Base-by-base conservation (phyloP, 2,888 invertebrate species). In the Ormyrus rosae region DNA sequence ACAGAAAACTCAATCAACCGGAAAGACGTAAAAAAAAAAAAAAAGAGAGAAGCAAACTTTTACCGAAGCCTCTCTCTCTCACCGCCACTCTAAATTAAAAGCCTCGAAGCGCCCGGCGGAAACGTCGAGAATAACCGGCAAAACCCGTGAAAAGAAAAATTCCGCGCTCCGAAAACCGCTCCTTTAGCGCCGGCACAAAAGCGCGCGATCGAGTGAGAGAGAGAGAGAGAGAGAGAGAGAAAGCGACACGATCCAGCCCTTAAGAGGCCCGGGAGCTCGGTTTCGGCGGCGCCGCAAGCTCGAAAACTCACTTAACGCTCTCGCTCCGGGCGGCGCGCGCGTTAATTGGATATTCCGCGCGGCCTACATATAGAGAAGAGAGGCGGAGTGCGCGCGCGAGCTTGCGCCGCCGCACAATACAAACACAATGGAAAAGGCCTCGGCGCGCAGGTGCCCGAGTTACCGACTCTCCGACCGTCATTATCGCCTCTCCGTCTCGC, bases 341-440 rank as follows among this genome's bases (percentile, higher is more conserved):
- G 72, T 72, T 72, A 64, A 72, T 72, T 64, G 72, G 63, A 72
- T 64, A 55, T 64, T 63, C 72, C 53, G 19, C 19, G 19, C 19
- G 55, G 72, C 63, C 69, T 80, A 51, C 45, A 67, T 60, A 65
- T 10, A 70, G 46, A 9, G 2, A 1, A 19, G 19, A 64, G 46
- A 64, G 46, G 46, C 63, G n/a, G 60, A 7, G n/a, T 8, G 61
- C 10, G 61, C 48, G 48, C 53, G 53, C 53, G 8, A 10, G 53
- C 53, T 53, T 10, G 11, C 48, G 11, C n/a, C n/a, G 19, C 5
- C 61, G 61, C 61, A 0, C 46, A 46, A 11, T 4, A 11, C 1
- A 63, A 11, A 45, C n/a, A 68, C 65, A 50, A 34, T 11, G 19
- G 19, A 2, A 53, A 64, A 48, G 55, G 73, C 70, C 4, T 11